phyloP scores from a whole-genome alignment of 2,888 invertebrate species.

The Erpobdella octoculata region DNA sequence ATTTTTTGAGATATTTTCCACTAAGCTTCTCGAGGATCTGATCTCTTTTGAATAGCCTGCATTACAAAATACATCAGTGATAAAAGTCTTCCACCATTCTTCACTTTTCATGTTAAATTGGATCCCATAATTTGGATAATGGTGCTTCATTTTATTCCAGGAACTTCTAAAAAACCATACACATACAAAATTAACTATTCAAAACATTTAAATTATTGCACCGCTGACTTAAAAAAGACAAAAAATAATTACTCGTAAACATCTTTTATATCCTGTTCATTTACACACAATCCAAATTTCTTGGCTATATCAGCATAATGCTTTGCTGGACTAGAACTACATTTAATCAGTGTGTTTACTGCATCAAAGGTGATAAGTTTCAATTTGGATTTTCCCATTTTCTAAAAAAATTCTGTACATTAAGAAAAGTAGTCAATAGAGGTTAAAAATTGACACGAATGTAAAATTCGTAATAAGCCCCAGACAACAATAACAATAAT shows the following conservation, averaged over 20 bases:
- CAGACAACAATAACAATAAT: too few relatives aligned
- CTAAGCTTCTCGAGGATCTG: not conserved
- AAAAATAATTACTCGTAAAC: slow-evolving; percentile 11
- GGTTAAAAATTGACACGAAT: too few relatives aligned
- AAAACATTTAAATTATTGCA: not conserved
- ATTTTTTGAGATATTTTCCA: not conserved
- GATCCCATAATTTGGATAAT: slow-evolving; percentile 23
- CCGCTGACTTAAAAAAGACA: not conserved
- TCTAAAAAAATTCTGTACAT: too few relatives aligned
- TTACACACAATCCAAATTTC: slow-evolving; percentile 9
- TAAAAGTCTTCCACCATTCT: slow-evolving; percentile 22
- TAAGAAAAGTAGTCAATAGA: too few relatives aligned
- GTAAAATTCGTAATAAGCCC: too few relatives aligned
- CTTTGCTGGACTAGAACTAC: not conserved
- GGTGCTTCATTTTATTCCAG: not conserved
- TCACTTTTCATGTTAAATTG: slow-evolving; percentile 2
- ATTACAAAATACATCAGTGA: slow-evolving; percentile 6
- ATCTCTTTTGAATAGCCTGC: not conserved
- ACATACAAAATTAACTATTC: not conserved
- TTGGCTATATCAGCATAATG: slow-evolving; percentile 16
- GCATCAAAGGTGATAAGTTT: slow-evolving; percentile 22
- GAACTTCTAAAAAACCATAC: slow-evolving; percentile 1
- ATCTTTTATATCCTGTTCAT: not conserved
- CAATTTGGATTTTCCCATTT: too few relatives aligned
- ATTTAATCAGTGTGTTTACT: slow-evolving; percentile 15